Evolutionary conservation across 2,797 vertebrate species (phyloP).

Genomic region (Presbytis comata): DNA sequence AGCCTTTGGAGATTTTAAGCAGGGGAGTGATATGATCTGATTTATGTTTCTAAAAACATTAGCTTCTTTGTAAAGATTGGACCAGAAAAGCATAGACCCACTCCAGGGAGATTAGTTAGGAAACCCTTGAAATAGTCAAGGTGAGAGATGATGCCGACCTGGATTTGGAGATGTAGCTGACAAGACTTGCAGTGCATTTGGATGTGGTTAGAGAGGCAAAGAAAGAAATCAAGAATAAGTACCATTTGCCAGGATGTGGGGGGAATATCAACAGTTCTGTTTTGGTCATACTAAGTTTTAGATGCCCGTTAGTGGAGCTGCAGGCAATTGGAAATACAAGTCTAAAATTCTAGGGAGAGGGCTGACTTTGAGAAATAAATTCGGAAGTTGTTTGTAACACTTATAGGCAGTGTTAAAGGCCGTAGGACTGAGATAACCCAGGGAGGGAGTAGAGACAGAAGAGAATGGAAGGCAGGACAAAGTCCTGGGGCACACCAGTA

Average conservation of each 20-base stretch:
- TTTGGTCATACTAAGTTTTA: not conserved
- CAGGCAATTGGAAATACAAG: not conserved
- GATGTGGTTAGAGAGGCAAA: not conserved
- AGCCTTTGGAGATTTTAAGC: slow-evolving; percentile 2
- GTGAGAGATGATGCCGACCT: not conserved
- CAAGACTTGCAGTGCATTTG: not conserved
- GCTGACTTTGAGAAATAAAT: not conserved
- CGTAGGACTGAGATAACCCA: not conserved
- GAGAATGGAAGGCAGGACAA: not conserved
- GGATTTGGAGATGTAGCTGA: slow-evolving; percentile 10
- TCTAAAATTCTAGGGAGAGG: not conserved
- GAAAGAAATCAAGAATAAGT: not conserved
- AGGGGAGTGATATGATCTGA: not conserved
- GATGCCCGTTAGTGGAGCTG: not conserved
- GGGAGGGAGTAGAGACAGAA: not conserved
- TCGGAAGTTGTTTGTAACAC: not conserved
- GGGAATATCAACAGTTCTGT: not conserved
- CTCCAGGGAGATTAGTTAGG: not conserved
- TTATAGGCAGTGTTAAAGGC: not conserved
- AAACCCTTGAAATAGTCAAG: not conserved
- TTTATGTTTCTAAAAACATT: slow-evolving; percentile 18
- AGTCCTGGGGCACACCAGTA: not conserved
- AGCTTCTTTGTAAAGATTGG: not conserved
- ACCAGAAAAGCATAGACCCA: not conserved
- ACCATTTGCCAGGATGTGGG: not conserved